Evolutionary conservation across 1,140 invertebrate species (phyloP).

Genomic region (Diorhabda elongata): DNA sequence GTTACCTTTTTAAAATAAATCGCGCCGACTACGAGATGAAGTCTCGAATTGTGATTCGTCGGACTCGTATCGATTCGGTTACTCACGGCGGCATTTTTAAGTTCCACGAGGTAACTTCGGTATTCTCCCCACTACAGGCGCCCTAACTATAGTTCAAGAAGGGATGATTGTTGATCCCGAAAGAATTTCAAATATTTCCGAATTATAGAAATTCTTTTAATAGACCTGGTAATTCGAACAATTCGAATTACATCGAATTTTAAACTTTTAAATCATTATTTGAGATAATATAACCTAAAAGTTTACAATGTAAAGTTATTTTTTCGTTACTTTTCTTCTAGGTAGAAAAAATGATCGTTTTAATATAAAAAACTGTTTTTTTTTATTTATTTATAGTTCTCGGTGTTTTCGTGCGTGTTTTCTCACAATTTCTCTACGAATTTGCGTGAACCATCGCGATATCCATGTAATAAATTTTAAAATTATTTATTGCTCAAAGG

Average conservation of each 20-base stretch:
- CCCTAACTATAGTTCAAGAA: background rate
- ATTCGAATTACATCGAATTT: too few relatives aligned
- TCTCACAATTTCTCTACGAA: slow-evolving; percentile 14
- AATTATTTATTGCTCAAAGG: slow-evolving; percentile 12
- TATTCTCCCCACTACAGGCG: slow-evolving; percentile 20
- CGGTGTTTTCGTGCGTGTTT: slow-evolving; percentile 8
- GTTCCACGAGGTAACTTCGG: slow-evolving; percentile 53
- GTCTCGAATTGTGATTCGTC: slow-evolving; percentile 17
- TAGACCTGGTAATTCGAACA: background rate
- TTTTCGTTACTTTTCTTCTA: too few relatives aligned
- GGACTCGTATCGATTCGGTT: slow-evolving; percentile 68
- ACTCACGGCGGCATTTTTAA: slow-evolving; percentile 73
- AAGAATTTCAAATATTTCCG: background rate
- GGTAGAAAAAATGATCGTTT: too few relatives aligned
- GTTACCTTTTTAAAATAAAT: background rate
- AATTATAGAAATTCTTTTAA: background rate
- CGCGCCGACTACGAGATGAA: background rate
- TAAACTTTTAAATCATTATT: too few relatives aligned
- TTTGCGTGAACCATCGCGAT: slow-evolving; percentile 16
- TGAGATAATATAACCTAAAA: too few relatives aligned
- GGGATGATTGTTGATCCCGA: background rate
- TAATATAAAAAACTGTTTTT: background rate
- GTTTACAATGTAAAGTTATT: too few relatives aligned
- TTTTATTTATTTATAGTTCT: background rate
- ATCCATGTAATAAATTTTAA: slow-evolving; percentile 14